Conservation (phyloP, 2,888 invertebrate species). For the Galerucella calmariensis region DNA sequence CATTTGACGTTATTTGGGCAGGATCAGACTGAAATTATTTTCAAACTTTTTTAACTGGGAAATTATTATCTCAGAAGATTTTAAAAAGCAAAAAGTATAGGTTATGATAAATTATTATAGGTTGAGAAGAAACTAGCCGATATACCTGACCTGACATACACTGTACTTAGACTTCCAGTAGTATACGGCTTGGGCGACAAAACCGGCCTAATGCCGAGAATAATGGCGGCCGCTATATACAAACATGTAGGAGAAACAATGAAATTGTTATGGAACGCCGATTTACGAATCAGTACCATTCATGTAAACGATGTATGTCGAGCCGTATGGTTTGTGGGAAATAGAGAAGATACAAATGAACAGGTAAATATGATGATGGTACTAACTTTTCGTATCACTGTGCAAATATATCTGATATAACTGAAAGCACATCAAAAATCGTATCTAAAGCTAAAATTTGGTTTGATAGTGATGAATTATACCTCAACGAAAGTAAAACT, state of each 20-base stretch:
- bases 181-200: constrained; percentile 90
- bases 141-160: constrained; percentile 77
- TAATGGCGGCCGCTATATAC: constrained; percentile 89
- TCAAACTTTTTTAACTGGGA: no score
- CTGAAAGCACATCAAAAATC: no score
- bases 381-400: no score
- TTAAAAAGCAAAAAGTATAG: no score
- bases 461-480: no score
- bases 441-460: no score
- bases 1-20: no score
- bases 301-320: constrained; percentile 87
- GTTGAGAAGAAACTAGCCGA: constrained; percentile 82
- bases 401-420: no score
- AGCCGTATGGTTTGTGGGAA: constrained; percentile 79
- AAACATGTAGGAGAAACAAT: constrained; percentile 89
- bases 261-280: constrained; percentile 90
- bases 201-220: constrained; percentile 83
- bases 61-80: no score
- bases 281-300: constrained; percentile 87
- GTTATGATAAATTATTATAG: constrained; percentile 44
- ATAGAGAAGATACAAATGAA: constrained; percentile 57
- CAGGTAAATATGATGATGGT: constrained; percentile 52
- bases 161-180: constrained; percentile 83
- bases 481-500: no score
- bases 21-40: no score